These are phyloP conservation scores for Cheilosia impressa DNA, from an alignment of 2,888 invertebrate genomes.

Conservation along the genomic window DNA sequence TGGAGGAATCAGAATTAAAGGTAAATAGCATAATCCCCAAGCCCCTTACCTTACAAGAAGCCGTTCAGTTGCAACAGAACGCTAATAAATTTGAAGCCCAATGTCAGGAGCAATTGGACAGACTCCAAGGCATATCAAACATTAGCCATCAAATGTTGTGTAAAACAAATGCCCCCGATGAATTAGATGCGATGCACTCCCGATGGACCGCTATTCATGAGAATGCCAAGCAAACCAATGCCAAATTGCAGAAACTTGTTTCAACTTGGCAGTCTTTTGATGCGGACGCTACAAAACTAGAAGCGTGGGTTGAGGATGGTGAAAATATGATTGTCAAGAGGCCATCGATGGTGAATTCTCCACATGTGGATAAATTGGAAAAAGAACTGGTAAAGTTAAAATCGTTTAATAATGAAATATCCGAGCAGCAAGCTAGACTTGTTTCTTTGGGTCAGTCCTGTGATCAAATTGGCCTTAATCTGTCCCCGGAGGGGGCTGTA, in stretches of 20 bases:
- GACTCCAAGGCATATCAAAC: constrained; percentile 89
- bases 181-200: constrained; percentile 92
- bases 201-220: constrained; percentile 94
- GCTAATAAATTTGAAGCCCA: constrained; percentile 90
- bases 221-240: constrained; percentile 90
- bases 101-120: constrained; percentile 90
- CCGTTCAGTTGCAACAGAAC: constrained; percentile 89
- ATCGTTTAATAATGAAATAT: constrained; percentile 92
- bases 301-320: constrained; percentile 90
- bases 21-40: constrained; percentile 86
- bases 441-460: constrained; percentile 91
- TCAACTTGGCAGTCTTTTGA: constrained; percentile 93
- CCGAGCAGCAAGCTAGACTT: constrained; percentile 92
- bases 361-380: constrained; percentile 90
- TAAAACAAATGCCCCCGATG: constrained; percentile 91
- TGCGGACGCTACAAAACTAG: constrained; percentile 89
- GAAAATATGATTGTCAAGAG: constrained; percentile 87
- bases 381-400: constrained; percentile 90
- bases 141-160: constrained; percentile 90
- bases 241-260: constrained; percentile 91
- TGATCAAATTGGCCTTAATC: constrained; percentile 90
- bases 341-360: constrained; percentile 87
- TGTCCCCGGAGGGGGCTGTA: constrained; percentile 91
- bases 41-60: constrained; percentile 91
- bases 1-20: constrained; percentile 94